Conservation (phyloP, 2,113 vertebrate species). For the Rutilus rutilus region DNA sequence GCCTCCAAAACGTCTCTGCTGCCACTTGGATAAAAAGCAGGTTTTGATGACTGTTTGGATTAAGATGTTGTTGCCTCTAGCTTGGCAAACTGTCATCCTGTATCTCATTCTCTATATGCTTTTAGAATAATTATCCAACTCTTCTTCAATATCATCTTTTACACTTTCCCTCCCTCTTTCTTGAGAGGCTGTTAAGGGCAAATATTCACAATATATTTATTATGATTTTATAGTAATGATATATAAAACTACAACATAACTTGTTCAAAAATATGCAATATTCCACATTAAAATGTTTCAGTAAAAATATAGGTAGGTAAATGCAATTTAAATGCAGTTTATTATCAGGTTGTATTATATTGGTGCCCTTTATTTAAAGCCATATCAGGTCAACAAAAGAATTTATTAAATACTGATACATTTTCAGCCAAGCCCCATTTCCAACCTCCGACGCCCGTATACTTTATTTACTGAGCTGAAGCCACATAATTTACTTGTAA, state of each 20-base stretch:
- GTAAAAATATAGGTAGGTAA: neutral
- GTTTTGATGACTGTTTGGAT: constrained; percentile 34
- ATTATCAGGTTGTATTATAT: neutral
- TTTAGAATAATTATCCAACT: constrained; percentile 5
- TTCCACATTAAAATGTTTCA: neutral
- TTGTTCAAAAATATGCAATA: too few species aligned
- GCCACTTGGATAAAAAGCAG: constrained; percentile 22
- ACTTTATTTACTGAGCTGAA: neutral
- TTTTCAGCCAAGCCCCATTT: neutral
- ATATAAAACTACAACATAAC: neutral
- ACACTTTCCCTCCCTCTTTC: neutral
- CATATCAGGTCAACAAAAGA: neutral
- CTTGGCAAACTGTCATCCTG: constrained; percentile 20
- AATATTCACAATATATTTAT: neutral
- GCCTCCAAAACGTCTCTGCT: constrained; percentile 16
- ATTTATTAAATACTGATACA: neutral
- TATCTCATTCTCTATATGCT: neutral
- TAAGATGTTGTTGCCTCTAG: constrained; percentile 20
- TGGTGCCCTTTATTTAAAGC: neutral
- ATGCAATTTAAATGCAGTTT: neutral
- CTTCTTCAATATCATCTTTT: neutral
- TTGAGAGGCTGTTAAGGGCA: neutral
- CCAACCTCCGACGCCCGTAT: neutral
- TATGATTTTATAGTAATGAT: neutral
- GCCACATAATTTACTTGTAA: neutral